A percentile compares a stretch with the other conserved stretches of the same genome.
These are phyloP conservation scores for Ophioninae sp. DNA, from an alignment of 2,888 invertebrate genomes.

Conservation along the genomic window DNA sequence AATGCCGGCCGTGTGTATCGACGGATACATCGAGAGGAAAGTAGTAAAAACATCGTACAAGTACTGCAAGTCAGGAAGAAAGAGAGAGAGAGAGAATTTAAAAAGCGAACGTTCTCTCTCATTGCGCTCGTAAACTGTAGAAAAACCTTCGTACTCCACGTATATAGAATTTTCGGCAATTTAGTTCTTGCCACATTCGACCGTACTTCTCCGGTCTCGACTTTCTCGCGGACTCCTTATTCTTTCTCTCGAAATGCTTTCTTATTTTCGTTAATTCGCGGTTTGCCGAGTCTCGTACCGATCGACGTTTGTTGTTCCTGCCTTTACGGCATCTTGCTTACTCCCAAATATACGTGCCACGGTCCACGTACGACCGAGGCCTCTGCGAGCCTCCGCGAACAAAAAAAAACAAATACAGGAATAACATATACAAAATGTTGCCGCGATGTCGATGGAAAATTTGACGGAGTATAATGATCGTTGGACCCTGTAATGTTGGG, in stretches of 20 bases:
- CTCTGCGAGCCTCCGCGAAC: neutral
- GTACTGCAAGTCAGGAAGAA: neutral
- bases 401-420: neutral
- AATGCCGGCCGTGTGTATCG: slow-evolving; percentile 1
- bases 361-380: neutral
- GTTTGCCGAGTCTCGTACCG: slow-evolving; percentile 1
- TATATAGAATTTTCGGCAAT: slow-evolving; percentile 26
- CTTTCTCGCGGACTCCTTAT: slow-evolving; percentile 1
- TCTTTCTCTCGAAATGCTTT: slow-evolving; percentile 25
- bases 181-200: slow-evolving; percentile 6
- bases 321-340: neutral
- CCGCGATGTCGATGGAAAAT: neutral
- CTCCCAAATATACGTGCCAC: slow-evolving; percentile 3
- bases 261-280: slow-evolving; percentile 53
- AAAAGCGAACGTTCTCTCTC: neutral
- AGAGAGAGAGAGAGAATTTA: slow-evolving; percentile 2
- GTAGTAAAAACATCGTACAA: slow-evolving; percentile 14
- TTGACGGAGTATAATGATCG: neutral
- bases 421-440: neutral
- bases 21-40: neutral
- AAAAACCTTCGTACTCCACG: slow-evolving; percentile 8
- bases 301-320: slow-evolving; percentile 10
- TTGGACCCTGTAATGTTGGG: neutral
- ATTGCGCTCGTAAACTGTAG: slow-evolving; percentile 5
- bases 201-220: neutral